Evolutionary conservation across 2,888 invertebrate genomes (phyloP), one percentile per base, ranked within the genome.

Genomic region (Idaea aversata): DNA sequence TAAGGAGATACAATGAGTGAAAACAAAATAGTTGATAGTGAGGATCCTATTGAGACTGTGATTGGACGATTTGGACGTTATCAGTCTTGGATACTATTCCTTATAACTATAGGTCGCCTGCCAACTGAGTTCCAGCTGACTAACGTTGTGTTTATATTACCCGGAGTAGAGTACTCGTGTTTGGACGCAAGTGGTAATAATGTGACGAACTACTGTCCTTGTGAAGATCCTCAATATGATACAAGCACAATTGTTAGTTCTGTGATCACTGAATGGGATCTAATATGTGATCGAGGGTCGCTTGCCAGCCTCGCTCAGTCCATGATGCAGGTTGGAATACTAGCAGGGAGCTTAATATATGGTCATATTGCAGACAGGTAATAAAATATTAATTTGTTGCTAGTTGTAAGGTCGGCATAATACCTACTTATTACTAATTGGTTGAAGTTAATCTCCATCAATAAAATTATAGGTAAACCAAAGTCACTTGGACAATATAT

Each of bases 181-280:
- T 75, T 82, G 64, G 91, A 92, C 66, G 80, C 78, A 57, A 78
- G 71, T 64, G 78, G 78, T 10, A 78, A 80, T 13, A 91, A 92
- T 73, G 71, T 76, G 2, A 88, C 90, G 0, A 91, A 91, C 66
- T 70, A 82, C 64, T 92, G 92, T 67, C 92, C 92, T 0, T 92
- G 91, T 77, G 71, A 76, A 10, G 82, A 86, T 62, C 88, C 95
- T 88, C 63, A 93, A 57, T 95, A 94, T 72, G 94, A 95, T 70
- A 84, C 85, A 16, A 93, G 86, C 60, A 82, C 88, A 6, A 94
- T 95, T 63, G 79, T 84, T 5, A 93, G 90, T 72, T 95, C 94
- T 1, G 94, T 95, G 7, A 92, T 94, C 0, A 94, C 91, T 10
- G 91, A 95, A 86, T 95, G 94, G 94, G 76, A 94, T 75, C 86